Evolutionary conservation across 1,140 invertebrate species (phyloP).

Genomic region (Caerostris extrusa): DNA sequence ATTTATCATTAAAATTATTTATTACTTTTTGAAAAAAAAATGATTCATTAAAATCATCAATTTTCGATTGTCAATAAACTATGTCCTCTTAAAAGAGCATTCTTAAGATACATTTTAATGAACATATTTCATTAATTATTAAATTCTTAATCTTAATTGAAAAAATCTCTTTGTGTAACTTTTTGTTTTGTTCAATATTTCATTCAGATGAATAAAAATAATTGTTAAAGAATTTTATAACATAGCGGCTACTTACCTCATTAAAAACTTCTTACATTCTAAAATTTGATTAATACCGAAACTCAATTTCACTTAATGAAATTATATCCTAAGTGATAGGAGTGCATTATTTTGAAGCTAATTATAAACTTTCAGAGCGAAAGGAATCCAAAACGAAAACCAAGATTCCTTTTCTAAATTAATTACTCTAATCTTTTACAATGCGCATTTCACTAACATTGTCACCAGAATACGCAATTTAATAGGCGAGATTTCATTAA

Average conservation of each 20-base stretch:
- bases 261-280: background rate
- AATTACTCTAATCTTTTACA: constrained; percentile 2
- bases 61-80: too few species aligned
- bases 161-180: too few species aligned
- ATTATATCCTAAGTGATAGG: background rate
- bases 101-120: too few species aligned
- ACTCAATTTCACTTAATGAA: background rate
- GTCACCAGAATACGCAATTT: background rate
- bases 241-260: background rate
- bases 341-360: background rate
- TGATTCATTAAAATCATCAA: too few species aligned
- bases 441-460: background rate
- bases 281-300: background rate
- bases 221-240: too few species aligned
- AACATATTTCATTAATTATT: too few species aligned
- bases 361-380: background rate
- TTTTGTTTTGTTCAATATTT: too few species aligned
- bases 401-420: background rate
- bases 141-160: too few species aligned
- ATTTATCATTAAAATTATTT: too few species aligned
- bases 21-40: too few species aligned
- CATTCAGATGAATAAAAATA: too few species aligned
- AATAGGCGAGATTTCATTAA: background rate
- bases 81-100: too few species aligned
- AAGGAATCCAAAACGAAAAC: background rate